Evolutionary conservation across 2,888 invertebrate species (phyloP).

Genomic region (Acrobasis consociella): DNA sequence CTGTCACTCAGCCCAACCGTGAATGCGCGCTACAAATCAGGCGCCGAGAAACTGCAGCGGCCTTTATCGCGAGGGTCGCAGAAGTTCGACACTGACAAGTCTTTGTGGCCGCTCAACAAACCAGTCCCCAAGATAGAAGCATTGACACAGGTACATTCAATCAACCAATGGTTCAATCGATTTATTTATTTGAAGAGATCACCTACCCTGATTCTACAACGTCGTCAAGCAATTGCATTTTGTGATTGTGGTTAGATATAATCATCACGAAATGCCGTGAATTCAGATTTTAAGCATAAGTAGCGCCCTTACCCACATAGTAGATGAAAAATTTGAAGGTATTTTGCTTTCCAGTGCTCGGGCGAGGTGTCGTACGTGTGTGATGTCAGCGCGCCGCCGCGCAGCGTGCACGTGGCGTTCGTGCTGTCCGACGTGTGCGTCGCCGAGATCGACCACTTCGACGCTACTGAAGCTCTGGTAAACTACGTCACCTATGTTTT

Average conservation of each 20-base stretch:
- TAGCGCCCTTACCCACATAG: no score
- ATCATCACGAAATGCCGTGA: no score
- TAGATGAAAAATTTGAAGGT: neutral
- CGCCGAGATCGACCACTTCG: conserved; percentile 82
- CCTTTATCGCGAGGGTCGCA: conserved; percentile 87
- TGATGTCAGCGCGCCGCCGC: conserved; percentile 80
- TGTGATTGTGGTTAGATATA: no score
- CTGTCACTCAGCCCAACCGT: conserved; percentile 76
- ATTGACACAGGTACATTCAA: conserved; percentile 53
- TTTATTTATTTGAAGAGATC: no score
- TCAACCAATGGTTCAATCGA: no score
- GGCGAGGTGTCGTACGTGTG: conserved; percentile 87
- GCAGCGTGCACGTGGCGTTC: conserved; percentile 87
- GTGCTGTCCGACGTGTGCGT: conserved; percentile 79
- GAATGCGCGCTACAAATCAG: conserved; percentile 74
- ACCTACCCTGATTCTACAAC: no score
- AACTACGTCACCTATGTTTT: neutral
- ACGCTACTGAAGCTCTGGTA: conserved; percentile 85
- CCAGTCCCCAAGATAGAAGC: conserved; percentile 89
- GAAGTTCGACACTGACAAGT: conserved; percentile 86
- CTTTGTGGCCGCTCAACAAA: conserved; percentile 88
- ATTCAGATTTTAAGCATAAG: no score
- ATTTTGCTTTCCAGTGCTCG: conserved; percentile 76
- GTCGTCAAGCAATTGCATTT: no score
- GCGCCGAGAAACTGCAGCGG: conserved; percentile 80